phyloP scores from a whole-genome alignment of 2,888 invertebrate genomes.

The Lasioglossum calceatum region DNA sequence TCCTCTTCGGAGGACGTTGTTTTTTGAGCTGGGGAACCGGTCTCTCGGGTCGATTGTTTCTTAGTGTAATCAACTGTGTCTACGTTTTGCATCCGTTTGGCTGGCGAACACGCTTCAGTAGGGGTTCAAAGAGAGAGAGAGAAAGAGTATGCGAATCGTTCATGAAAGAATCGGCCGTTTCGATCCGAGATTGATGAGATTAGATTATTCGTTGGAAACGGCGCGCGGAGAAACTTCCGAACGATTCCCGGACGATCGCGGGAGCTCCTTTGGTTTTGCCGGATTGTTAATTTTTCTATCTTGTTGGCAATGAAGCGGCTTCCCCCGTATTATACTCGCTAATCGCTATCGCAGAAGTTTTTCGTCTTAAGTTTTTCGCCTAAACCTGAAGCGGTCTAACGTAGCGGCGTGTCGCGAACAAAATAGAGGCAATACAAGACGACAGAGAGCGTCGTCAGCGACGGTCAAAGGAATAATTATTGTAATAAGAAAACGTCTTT shows the following conservation, averaged over 20 bases:
- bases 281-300: slow-evolving; percentile 28
- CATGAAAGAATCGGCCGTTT: not conserved
- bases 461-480: slow-evolving; percentile 72
- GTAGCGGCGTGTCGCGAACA: slow-evolving; percentile 42
- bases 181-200: not conserved
- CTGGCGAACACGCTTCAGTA: slow-evolving; percentile 21
- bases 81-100: slow-evolving; percentile 53
- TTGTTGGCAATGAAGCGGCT: slow-evolving; percentile 10
- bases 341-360: slow-evolving; percentile 32
- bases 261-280: slow-evolving; percentile 26
- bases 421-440: slow-evolving; percentile 43
- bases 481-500: slow-evolving; percentile 81
- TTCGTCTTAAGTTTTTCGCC: slow-evolving; percentile 27
- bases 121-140: not conserved
- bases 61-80: slow-evolving; percentile 57
- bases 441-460: slow-evolving; percentile 31
- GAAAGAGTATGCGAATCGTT: not conserved
- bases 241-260: slow-evolving; percentile 32
- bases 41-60: slow-evolving; percentile 41
- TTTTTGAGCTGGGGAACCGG: slow-evolving; percentile 1
- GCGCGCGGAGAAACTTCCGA: slow-evolving; percentile 29
- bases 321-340: slow-evolving; percentile 37
- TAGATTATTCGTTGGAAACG: not conserved
- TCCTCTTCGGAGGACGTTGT: not conserved
- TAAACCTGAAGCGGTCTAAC: slow-evolving; percentile 51